These are phyloP conservation scores for Theocolax elegans DNA, from an alignment of 1,140 invertebrate species.

Conservation along the genomic window DNA sequence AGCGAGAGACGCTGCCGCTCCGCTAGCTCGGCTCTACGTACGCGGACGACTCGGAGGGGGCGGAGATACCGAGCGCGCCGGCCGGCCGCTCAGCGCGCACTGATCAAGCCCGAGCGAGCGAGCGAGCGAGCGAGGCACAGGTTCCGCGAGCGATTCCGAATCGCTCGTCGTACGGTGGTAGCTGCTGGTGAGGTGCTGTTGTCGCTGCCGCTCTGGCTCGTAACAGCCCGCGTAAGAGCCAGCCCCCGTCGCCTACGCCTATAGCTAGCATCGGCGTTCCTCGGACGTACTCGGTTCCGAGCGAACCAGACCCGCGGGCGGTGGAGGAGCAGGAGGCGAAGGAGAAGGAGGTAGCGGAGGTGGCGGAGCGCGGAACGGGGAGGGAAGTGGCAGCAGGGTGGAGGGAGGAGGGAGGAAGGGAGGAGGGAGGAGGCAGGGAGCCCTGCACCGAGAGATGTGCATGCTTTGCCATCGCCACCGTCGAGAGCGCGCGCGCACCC, in stretches of 20 bases:
- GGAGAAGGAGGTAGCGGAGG: not conserved
- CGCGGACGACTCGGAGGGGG: no score
- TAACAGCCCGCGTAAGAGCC: no score
- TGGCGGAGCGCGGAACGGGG: not conserved
- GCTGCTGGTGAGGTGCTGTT: no score
- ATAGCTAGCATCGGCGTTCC: no score
- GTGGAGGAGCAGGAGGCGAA: not conserved
- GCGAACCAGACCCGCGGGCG: no score
- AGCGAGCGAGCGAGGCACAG: not conserved
- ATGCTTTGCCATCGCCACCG: not conserved
- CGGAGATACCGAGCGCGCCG: conserved; percentile 55
- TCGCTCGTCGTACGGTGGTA: no score
- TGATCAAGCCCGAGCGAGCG: conserved; percentile 43
- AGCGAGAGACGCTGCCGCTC: no score
- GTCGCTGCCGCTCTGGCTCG: no score
- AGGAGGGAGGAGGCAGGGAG: not conserved
- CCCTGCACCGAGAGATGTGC: not conserved
- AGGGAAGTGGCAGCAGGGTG: not conserved
- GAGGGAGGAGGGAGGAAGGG: not conserved
- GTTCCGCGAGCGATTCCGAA: no score
- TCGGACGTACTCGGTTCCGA: no score
- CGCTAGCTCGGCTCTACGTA: no score
- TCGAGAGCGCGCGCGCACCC: not conserved
- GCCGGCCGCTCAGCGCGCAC: conserved; percentile 60
- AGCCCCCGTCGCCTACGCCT: no score